A percentile compares a stretch with the other conserved stretches of the same genome.
phyloP scores from a whole-genome alignment of 2,797 vertebrate genomes.

The Hyperoplus lanceolatus region DNA sequence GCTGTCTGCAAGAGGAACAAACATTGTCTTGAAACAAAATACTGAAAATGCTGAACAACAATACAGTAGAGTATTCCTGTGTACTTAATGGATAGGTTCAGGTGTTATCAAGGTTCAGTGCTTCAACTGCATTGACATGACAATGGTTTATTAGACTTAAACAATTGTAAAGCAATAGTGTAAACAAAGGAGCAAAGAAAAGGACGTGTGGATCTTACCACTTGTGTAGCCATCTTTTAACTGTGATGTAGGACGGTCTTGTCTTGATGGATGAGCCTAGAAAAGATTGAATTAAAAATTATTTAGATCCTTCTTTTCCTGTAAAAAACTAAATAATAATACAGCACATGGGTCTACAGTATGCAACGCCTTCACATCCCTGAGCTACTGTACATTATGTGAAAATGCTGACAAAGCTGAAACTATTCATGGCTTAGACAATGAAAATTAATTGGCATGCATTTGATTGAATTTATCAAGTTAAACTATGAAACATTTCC shows the following conservation, averaged over 20 bases:
- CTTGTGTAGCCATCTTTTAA: slow-evolving; percentile 91
- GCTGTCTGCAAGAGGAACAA: slow-evolving; percentile 85
- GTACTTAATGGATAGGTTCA: not conserved
- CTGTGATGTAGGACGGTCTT: slow-evolving; percentile 79
- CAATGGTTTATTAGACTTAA: too few species aligned
- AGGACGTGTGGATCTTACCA: slow-evolving; percentile 83
- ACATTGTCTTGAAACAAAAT: not conserved
- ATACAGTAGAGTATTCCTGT: not conserved
- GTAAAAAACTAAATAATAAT: not conserved
- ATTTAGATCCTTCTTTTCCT: not conserved
- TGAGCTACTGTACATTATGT: not conserved
- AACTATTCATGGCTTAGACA: not conserved
- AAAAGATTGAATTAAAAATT: slow-evolving; percentile 46
- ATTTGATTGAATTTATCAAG: not conserved
- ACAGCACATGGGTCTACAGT: not conserved
- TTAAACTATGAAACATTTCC: not conserved
- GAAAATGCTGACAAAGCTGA: not conserved
- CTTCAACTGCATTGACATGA: too few species aligned
- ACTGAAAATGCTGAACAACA: not conserved
- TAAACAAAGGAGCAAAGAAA: too few species aligned
- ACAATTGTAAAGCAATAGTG: too few species aligned
- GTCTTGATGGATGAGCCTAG: slow-evolving; percentile 82
- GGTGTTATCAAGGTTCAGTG: not conserved
- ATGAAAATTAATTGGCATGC: not conserved
- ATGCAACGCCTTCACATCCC: not conserved